These are phyloP conservation scores for Acleris sparsana DNA, from an alignment of 2,888 invertebrate genomes.

Conservation along the genomic window DNA sequence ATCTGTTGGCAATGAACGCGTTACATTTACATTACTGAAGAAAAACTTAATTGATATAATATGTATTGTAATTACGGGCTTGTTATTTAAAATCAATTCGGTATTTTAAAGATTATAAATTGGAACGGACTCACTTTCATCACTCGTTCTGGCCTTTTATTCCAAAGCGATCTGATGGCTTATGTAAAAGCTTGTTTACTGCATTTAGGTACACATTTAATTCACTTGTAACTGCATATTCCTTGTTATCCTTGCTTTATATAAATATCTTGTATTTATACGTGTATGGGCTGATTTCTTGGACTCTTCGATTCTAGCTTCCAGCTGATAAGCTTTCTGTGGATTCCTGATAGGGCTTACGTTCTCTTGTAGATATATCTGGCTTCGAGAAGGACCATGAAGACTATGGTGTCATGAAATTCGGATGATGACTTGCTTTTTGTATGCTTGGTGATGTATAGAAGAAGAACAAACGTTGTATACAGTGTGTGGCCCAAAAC, in stretches of 20 bases:
- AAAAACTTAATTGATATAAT: background rate
- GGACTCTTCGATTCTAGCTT: too few relatives aligned
- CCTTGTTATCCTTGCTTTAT: too few relatives aligned
- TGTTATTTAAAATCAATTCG: background rate
- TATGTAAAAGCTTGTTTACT: background rate
- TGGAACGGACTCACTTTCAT: conserved; percentile 16
- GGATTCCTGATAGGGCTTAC: background rate
- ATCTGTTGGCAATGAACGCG: background rate
- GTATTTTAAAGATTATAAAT: background rate
- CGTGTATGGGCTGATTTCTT: too few relatives aligned
- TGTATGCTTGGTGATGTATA: background rate
- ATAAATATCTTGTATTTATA: too few relatives aligned
- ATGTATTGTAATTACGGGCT: background rate
- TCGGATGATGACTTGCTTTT: background rate
- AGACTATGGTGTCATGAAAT: background rate
- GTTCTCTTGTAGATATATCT: background rate
- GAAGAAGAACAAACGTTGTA: background rate
- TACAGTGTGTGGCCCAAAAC: too few relatives aligned
- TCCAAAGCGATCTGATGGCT: background rate
- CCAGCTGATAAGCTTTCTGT: background rate
- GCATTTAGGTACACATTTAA: background rate
- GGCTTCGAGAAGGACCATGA: background rate
- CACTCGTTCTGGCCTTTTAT: conserved; percentile 6
- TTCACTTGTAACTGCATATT: background rate
- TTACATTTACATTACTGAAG: too few relatives aligned